phyloP scores from a whole-genome alignment of 2,888 invertebrate species.

The Lasioglossum zephyrum region DNA sequence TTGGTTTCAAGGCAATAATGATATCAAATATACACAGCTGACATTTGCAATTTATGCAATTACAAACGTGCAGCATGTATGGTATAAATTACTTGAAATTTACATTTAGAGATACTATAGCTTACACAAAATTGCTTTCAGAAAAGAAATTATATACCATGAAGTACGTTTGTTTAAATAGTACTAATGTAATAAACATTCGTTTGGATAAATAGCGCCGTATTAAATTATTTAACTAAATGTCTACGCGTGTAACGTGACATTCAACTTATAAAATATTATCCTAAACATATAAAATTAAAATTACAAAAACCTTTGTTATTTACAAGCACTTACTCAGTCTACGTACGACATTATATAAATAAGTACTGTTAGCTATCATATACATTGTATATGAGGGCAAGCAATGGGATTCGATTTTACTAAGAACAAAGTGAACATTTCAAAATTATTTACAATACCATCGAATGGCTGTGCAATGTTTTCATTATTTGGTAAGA shows the following conservation, averaged over 20 bases:
- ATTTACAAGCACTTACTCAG: slow-evolving; percentile 43
- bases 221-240: slow-evolving; percentile 24
- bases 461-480: slow-evolving; percentile 8
- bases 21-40: neutral
- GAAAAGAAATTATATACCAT: neutral
- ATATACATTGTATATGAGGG: slow-evolving; percentile 79
- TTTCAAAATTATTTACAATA: slow-evolving; percentile 62
- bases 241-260: slow-evolving; percentile 11
- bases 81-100: neutral
- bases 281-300: slow-evolving; percentile 27
- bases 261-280: slow-evolving; percentile 11
- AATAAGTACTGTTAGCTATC: slow-evolving; percentile 71
- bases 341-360: slow-evolving; percentile 49
- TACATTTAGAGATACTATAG: neutral
- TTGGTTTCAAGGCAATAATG: neutral
- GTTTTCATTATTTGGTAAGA: slow-evolving; percentile 41
- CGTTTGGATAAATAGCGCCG: slow-evolving; percentile 36
- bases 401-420: slow-evolving; percentile 65
- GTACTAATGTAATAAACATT: neutral
- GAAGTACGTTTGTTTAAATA: neutral
- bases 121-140: neutral
- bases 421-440: slow-evolving; percentile 21
- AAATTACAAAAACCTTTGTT: slow-evolving; percentile 44
- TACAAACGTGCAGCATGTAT: neutral
- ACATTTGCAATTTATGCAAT: neutral